Conservation (phyloP, 30 jellyfish, hydroid and myxozoan genomes). For the Aurelia aurita complex sp. Pacific region DNA sequence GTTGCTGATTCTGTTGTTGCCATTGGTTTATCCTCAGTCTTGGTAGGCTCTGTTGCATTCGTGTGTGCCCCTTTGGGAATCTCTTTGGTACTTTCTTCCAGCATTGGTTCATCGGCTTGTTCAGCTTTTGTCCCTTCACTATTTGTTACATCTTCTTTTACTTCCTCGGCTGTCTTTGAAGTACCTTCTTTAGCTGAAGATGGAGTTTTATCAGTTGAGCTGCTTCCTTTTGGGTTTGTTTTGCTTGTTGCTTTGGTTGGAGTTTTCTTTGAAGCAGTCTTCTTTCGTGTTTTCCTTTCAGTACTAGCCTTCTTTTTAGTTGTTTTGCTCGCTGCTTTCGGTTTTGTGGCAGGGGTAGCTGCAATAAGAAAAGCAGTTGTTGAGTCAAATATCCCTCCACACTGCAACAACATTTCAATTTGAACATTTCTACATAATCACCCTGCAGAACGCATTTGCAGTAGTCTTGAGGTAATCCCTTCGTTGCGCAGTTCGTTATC, state of each 20-base stretch:
- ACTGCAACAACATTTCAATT: too few species aligned
- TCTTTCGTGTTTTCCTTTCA: slow-evolving; percentile 15
- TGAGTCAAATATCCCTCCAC: neutral
- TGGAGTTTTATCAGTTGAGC: too few species aligned
- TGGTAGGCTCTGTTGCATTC: too few species aligned
- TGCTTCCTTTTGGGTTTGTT: slow-evolving; percentile 9
- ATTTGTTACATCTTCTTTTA: neutral
- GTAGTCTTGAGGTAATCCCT: too few species aligned
- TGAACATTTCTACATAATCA: too few species aligned
- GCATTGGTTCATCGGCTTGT: too few species aligned
- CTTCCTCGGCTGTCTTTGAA: slow-evolving; percentile 30
- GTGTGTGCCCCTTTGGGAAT: too few species aligned
- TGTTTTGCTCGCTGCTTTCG: slow-evolving; percentile 24
- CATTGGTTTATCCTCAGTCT: neutral
- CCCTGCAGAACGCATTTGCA: too few species aligned
- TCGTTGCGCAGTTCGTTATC: too few species aligned
- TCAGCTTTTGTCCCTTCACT: too few species aligned
- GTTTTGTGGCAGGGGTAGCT: slow-evolving; percentile 4
- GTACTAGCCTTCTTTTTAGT: neutral
- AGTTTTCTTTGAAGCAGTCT: slow-evolving; percentile 24
- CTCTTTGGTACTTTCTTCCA: neutral
- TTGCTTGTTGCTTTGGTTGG: slow-evolving; percentile 30
- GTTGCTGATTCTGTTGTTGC: neutral
- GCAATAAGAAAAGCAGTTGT: neutral
- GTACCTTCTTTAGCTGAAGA: slow-evolving; percentile 10